Conservation (phyloP, 2,888 invertebrate genomes). For the Dichetophora obliterata region DNA sequence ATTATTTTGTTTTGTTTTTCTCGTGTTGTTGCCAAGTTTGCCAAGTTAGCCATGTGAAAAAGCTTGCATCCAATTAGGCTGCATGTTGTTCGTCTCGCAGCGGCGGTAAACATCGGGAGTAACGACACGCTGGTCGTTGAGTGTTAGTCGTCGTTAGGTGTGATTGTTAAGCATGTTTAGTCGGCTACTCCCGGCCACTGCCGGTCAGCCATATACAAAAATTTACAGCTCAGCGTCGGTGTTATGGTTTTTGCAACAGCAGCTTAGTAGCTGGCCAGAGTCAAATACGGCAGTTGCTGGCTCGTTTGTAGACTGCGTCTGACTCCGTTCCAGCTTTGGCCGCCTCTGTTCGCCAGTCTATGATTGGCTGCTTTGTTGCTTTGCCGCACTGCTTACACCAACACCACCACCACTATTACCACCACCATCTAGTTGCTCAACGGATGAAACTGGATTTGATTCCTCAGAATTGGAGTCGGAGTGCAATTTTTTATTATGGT, state of each 20-base stretch:
- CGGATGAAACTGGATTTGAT: background rate
- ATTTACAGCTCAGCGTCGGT: background rate
- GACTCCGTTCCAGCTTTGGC: background rate
- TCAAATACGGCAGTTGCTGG: background rate
- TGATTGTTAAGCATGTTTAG: too few relatives aligned
- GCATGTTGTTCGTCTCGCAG: slow-evolving; percentile 8
- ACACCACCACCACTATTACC: background rate
- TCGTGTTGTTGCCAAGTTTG: slow-evolving; percentile 13
- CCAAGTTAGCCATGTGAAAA: slow-evolving; percentile 12
- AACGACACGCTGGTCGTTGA: slow-evolving; percentile 2
- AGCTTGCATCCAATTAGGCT: slow-evolving; percentile 14
- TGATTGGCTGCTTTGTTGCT: background rate
- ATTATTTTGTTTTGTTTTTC: slow-evolving; percentile 3
- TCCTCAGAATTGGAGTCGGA: slow-evolving; percentile 3
- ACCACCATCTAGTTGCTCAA: slow-evolving; percentile 8
- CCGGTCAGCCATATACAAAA: too few relatives aligned
- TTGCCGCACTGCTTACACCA: background rate
- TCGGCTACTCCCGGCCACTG: too few relatives aligned
- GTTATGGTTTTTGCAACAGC: background rate
- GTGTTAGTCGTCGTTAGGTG: background rate
- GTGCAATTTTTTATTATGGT: background rate
- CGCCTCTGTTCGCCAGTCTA: background rate
- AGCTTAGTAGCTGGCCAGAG: background rate
- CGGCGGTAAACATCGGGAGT: slow-evolving; percentile 1
- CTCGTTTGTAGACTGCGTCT: background rate